Percentiles rank a stretch among this genome's conserved stretches.
Conservation (phyloP, 1,140 invertebrate species). For the Macrosteles quadrilineatus region DNA sequence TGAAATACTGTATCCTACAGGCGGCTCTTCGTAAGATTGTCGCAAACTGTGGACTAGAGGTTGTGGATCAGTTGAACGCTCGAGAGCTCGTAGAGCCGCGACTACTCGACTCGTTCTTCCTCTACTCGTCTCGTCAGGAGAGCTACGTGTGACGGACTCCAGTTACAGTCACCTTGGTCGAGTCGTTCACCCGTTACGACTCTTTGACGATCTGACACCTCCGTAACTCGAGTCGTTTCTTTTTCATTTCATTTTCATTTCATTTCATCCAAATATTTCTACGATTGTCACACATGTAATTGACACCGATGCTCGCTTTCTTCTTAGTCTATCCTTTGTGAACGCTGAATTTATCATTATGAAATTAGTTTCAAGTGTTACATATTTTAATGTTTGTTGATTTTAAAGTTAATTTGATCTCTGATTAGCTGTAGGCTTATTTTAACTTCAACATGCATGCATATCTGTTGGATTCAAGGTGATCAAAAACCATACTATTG, state of each 20-base stretch:
- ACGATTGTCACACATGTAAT: too few relatives aligned
- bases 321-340: too few relatives aligned
- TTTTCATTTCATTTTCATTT: not conserved
- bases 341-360: too few relatives aligned
- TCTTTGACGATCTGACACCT: not conserved
- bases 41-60: conserved; percentile 56
- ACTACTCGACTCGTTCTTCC: conserved; percentile 68
- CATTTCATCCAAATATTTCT: not conserved
- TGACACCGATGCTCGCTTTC: too few relatives aligned
- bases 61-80: conserved; percentile 56
- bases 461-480: too few relatives aligned
- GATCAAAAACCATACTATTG: too few relatives aligned
- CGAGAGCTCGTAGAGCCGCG: conserved; percentile 66
- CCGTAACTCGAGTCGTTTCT: conserved; percentile 1
- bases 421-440: too few relatives aligned
- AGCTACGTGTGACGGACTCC: conserved; percentile 59
- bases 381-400: too few relatives aligned
- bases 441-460: too few relatives aligned
- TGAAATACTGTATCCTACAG: too few relatives aligned
- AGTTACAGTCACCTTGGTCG: not conserved
- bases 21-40: conserved; percentile 69
- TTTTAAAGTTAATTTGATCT: too few relatives aligned
- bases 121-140: conserved; percentile 68
- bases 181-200: not conserved
- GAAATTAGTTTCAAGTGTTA: too few relatives aligned